A percentile compares a stretch with the other conserved stretches of the same genome.
phyloP scores from a whole-genome alignment of 2,797 vertebrate genomes.

The Synanceia verrucosa region DNA sequence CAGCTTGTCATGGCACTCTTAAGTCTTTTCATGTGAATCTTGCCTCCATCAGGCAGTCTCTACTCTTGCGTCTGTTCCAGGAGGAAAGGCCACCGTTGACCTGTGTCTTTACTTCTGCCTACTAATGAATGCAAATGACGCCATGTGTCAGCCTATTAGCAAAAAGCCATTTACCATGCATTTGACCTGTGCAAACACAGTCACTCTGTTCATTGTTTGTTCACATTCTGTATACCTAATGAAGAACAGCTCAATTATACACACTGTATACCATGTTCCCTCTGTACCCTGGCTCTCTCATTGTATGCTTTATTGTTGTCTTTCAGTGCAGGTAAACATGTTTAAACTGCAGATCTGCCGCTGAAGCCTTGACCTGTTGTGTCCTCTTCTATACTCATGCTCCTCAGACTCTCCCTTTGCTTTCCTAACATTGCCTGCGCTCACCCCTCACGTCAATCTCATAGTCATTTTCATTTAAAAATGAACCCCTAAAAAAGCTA shows the following conservation, averaged over 20 bases:
- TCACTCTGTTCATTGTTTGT: constrained; percentile 20
- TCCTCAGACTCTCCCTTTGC: neutral
- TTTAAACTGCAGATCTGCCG: constrained; percentile 11
- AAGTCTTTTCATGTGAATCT: too few species aligned
- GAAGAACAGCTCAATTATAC: constrained; percentile 38
- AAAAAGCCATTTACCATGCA: constrained; percentile 23
- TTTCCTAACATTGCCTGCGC: neutral
- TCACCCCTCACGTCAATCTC: constrained; percentile 15
- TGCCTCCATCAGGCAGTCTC: neutral
- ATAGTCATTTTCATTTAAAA: constrained; percentile 53
- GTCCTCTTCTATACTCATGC: neutral
- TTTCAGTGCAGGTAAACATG: constrained; percentile 23
- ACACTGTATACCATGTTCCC: constrained; percentile 18
- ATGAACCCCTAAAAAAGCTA: constrained; percentile 47
- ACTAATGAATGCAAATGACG: constrained; percentile 58
- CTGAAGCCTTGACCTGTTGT: neutral
- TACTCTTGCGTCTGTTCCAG: neutral
- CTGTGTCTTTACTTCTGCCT: constrained; percentile 12
- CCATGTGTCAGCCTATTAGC: constrained; percentile 50
- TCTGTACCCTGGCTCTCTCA: neutral
- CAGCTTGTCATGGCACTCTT: too few species aligned
- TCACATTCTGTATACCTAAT: constrained; percentile 32
- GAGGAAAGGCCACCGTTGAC: neutral
- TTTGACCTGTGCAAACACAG: constrained; percentile 22
- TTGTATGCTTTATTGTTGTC: constrained; percentile 1